Conservation (phyloP, 2,797 vertebrate genomes). For the Gephyroberyx darwinii region DNA sequence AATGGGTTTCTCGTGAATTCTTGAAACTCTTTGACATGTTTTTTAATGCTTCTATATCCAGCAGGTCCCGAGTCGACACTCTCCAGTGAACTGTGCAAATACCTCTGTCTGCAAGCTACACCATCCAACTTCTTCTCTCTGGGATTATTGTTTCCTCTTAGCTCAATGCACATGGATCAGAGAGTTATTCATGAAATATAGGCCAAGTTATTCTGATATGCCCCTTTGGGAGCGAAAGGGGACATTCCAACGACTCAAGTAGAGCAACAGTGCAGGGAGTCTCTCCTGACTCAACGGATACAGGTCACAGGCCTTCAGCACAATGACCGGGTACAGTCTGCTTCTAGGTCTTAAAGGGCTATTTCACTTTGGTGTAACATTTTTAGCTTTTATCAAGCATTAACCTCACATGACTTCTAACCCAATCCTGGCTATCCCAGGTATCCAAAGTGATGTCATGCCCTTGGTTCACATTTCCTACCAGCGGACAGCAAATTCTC, state of each 20-base stretch:
- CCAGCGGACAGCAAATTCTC: not conserved
- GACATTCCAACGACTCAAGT: conserved; percentile 68
- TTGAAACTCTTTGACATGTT: conserved; percentile 4
- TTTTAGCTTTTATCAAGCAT: not conserved
- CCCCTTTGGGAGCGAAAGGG: conserved; percentile 57
- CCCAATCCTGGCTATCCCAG: not conserved
- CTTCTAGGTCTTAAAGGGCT: conserved; percentile 28
- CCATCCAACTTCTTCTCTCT: conserved; percentile 33
- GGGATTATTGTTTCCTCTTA: conserved; percentile 62
- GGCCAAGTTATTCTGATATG: conserved; percentile 74
- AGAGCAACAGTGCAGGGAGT: conserved; percentile 61
- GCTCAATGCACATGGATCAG: conserved; percentile 55
- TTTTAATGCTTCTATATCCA: not conserved
- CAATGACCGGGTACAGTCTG: conserved; percentile 39
- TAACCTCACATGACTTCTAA: not conserved
- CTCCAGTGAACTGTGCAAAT: conserved; percentile 40
- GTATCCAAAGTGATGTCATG: not conserved
- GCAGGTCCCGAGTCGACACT: not conserved
- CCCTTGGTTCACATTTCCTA: too few species aligned
- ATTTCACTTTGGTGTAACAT: conserved; percentile 4
- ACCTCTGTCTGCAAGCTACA: conserved; percentile 17
- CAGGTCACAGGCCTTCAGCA: conserved; percentile 58
- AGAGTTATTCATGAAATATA: conserved; percentile 71
- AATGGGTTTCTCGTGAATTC: conserved; percentile 7
- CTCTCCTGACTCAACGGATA: conserved; percentile 49